Evolutionary conservation across 2,797 vertebrate genomes (phyloP), one percentile per base, ranked within the genome.

Genomic region (Chaetodon trifasciatus): DNA sequence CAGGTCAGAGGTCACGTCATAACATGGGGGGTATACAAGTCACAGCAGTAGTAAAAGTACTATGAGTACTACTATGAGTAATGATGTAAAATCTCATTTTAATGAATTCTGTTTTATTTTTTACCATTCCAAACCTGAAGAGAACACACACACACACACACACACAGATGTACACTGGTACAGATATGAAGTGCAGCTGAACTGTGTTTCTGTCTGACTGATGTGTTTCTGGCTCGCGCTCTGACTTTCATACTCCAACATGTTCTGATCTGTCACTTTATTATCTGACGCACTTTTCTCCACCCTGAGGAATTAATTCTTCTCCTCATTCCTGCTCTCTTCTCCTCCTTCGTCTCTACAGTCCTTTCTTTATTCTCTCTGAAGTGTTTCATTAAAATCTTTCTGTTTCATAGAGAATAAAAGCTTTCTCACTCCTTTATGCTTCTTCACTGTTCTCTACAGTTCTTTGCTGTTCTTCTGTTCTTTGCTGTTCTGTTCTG

Each of bases 1-100:
- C 95, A 98, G 97, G 97, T 99, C 65, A 89, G 95, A 90, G 53
- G 12, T 42, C 67, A 56, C 9, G 17, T 19, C 11, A 7, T 19
- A 17, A 1, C 35, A 52, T 19, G 50, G 4, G 7, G 28, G 28
- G 28, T 3, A 3, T 32, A 32, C 4, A 32, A 32, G 28, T 32
- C 28, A 32, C 28, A 32, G 28, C 28, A 32, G 21, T 6, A 50
- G 19, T 9, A 50, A 17, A 49, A 49, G 6, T 49, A 19, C 6
- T 24, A 13, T 23, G n/a, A 53, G 49, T 6, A 12, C 12, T 11
- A 10, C 40, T n/a, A n/a, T n/a, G n/a, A n/a, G n/a, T 6, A 53
- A 24, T 15, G 23, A 23, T 13, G 49, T 50, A 21, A 13, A 2
- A 42, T 42, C 40, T 42, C 3, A 9, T 42, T 42, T 42, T 42